These are phyloP conservation scores for Macrophya alboannulata DNA, from an alignment of 2,888 invertebrate genomes.

Conservation along the genomic window DNA sequence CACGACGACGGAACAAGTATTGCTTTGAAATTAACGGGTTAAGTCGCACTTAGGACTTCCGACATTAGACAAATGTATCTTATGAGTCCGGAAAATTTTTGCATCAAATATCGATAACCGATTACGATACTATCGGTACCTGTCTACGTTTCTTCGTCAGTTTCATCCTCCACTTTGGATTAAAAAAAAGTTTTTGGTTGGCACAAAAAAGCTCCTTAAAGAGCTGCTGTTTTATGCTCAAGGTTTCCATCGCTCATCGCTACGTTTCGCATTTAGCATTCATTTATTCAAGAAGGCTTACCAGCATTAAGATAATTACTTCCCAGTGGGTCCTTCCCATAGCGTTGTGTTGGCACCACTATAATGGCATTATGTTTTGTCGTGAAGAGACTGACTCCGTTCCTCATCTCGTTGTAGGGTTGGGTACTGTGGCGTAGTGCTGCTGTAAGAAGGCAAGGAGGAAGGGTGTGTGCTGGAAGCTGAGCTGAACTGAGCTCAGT, in stretches of 20 bases:
- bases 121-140: too few relatives aligned
- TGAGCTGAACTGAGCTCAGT: neutral
- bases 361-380: conserved; percentile 71
- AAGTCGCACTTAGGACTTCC: conserved; percentile 27
- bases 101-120: neutral
- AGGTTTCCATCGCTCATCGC: neutral
- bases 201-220: neutral
- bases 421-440: neutral
- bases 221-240: neutral
- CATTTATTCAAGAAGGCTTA: conserved; percentile 62
- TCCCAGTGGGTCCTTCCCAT: conserved; percentile 69
- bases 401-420: neutral
- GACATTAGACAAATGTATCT: neutral
- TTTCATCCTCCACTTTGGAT: too few relatives aligned
- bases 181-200: neutral
- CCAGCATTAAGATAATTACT: conserved; percentile 73
- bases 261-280: conserved; percentile 50
- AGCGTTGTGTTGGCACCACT: conserved; percentile 68
- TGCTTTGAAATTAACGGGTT: conserved; percentile 50
- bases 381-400: conserved; percentile 65
- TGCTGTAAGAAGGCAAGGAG: neutral
- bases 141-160: neutral
- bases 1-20: conserved; percentile 36
- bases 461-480: conserved; percentile 21
- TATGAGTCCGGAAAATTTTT: neutral